These are phyloP conservation scores for Lutjanus erythropterus DNA, from an alignment of 2,113 vertebrate species.

Conservation along the genomic window DNA sequence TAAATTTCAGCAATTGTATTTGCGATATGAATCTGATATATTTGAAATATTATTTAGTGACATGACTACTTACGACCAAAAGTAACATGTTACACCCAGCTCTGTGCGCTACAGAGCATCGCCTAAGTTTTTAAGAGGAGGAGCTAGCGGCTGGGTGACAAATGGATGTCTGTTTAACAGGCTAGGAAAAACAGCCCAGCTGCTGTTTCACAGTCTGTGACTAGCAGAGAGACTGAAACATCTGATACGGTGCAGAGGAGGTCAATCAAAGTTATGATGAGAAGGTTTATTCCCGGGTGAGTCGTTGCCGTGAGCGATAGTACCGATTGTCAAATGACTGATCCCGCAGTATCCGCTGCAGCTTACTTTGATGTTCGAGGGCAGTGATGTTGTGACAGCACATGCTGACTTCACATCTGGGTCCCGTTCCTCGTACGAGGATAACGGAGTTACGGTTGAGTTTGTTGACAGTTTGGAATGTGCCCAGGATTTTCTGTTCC, in stretches of 20 bases:
- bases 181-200: not conserved
- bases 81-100: no score
- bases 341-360: slow-evolving; percentile 45
- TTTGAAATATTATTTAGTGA: no score
- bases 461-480: slow-evolving; percentile 64
- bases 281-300: slow-evolving; percentile 62
- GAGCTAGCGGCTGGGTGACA: not conserved
- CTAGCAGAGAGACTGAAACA: slow-evolving; percentile 6
- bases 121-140: not conserved
- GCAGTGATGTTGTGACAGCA: slow-evolving; percentile 70
- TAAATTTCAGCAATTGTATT: no score
- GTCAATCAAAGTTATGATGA: slow-evolving; percentile 57
- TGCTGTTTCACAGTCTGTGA: not conserved
- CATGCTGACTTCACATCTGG: slow-evolving; percentile 75
- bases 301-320: slow-evolving; percentile 53
- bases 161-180: not conserved
- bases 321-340: slow-evolving; percentile 63
- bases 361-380: slow-evolving; percentile 72
- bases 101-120: not conserved
- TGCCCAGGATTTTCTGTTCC: slow-evolving; percentile 46
- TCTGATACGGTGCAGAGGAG: slow-evolving; percentile 21
- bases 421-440: slow-evolving; percentile 35
- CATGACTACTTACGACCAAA: no score
- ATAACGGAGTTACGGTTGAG: slow-evolving; percentile 56
- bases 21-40: no score